Conservation (phyloP, 2,113 vertebrate genomes). For the Platichthys flesus region DNA sequence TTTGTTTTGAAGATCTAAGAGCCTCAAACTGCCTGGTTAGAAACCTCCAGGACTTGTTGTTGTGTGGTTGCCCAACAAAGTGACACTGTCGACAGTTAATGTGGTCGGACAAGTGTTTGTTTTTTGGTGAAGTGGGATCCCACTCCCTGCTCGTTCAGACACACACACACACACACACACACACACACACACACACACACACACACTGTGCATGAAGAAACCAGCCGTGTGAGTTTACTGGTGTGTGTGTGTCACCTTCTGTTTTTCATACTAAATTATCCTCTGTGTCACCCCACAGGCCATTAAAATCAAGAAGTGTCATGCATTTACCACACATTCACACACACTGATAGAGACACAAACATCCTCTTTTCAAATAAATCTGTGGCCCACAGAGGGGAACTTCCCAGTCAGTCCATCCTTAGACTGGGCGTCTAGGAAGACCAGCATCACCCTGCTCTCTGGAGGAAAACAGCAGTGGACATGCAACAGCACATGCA, state of each 20-base stretch:
- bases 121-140: conserved; percentile 34
- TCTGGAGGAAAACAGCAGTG: conserved; percentile 13
- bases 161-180: neutral
- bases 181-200: neutral
- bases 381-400: conserved; percentile 60
- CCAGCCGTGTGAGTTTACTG: neutral
- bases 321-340: conserved; percentile 36
- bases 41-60: neutral
- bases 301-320: conserved; percentile 40
- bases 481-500: conserved; percentile 24
- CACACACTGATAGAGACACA: conserved; percentile 26
- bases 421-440: conserved; percentile 22
- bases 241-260: conserved; percentile 55
- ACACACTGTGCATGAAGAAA: conserved; percentile 7
- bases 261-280: conserved; percentile 43
- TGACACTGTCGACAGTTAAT: conserved; percentile 38
- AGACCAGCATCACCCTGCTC: neutral
- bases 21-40: neutral
- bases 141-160: conserved; percentile 1
- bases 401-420: conserved; percentile 62
- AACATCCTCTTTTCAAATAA: conserved; percentile 58
- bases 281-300: conserved; percentile 44
- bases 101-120: conserved; percentile 21
- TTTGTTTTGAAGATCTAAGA: neutral
- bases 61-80: conserved; percentile 37